Conservation (phyloP, 2,113 vertebrate species). For the Eolophus roseicapilla region DNA sequence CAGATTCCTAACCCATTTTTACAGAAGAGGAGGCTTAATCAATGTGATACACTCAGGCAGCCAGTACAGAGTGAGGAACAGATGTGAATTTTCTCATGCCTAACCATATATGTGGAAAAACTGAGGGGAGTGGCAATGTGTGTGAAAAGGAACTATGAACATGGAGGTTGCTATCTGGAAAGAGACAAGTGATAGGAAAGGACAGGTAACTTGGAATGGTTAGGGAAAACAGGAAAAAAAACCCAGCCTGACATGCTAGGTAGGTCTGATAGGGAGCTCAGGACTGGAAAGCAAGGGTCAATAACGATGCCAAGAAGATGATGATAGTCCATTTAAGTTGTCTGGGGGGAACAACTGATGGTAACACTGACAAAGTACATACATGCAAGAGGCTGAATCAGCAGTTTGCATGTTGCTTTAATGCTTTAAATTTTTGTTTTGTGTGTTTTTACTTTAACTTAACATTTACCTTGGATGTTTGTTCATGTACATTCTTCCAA, state of each 20-base stretch:
- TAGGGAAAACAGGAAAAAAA: not conserved
- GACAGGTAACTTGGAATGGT: not conserved
- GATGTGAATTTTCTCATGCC: not conserved
- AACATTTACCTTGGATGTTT: not conserved
- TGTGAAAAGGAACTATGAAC: not conserved
- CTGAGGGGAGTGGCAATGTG: too few relatives aligned
- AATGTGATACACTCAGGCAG: not conserved
- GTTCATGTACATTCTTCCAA: not conserved
- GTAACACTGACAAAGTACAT: too few relatives aligned
- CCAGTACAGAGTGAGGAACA: not conserved
- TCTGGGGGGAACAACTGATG: fast-evolving
- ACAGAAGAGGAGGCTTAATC: not conserved
- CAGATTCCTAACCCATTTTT: not conserved
- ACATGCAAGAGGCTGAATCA: not conserved
- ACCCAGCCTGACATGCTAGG: fast-evolving
- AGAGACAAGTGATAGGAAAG: not conserved
- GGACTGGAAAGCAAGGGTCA: not conserved
- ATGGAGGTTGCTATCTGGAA: not conserved
- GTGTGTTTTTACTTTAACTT: not conserved
- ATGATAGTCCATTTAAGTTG: not conserved
- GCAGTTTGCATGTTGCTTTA: not conserved
- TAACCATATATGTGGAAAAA: not conserved
- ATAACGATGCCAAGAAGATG: not conserved
- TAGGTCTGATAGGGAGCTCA: not conserved
- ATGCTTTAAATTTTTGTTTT: not conserved